Evolutionary conservation across 2,113 vertebrate genomes (phyloP), one percentile per base, ranked within the genome.

Genomic region (Acrocephalus arundinaceus): DNA sequence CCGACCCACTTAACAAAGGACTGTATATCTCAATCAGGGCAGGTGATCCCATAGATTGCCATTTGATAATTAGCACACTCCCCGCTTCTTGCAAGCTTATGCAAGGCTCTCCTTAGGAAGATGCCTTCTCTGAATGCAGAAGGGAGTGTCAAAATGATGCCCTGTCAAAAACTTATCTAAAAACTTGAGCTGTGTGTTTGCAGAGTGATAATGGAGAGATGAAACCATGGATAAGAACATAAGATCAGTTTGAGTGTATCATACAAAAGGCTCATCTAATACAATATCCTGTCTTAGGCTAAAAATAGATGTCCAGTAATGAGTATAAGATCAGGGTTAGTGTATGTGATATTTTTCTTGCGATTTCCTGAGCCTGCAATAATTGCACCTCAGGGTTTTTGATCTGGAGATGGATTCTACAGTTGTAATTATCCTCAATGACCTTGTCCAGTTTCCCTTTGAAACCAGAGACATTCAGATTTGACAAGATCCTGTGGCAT

Each of bases 11-110:
- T 96, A 97, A 97, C 95, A 97, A 97, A 96, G 91, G 87, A 75
- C 93, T 93, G 87, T 93, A 87, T 95, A 96, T 96, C 97, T 98
- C 97, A 98, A 97, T 98, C 97, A 97, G 76, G 68, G 52, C 84
- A 95, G 91, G 89, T 96, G 92, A 98, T 92, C 92, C 43, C 70
- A 94, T 93, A 74, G 93, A 95, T 89, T 96, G 86, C 85, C n/a
- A 77, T 90, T 52, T 2, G 1, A 30, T 96, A 96, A 97, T 96
- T 93, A 96, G 49, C 23, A 79, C 33, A 7, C n/a, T 72, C 20
- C 81, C 68, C 55, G 17, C 13, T 87, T 89, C 51, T 81, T 63
- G 70, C 30, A 91, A 59, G 61, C 14, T 85, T 92, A 11, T n/a
- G 49, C 43, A 90, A 43, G 35, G 7, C 48, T 93, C 39, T 85